Evolutionary conservation across 35 echinoderm and acorn worm genomes (phyloP).

Genomic region (Ophioderma brevispina): DNA sequence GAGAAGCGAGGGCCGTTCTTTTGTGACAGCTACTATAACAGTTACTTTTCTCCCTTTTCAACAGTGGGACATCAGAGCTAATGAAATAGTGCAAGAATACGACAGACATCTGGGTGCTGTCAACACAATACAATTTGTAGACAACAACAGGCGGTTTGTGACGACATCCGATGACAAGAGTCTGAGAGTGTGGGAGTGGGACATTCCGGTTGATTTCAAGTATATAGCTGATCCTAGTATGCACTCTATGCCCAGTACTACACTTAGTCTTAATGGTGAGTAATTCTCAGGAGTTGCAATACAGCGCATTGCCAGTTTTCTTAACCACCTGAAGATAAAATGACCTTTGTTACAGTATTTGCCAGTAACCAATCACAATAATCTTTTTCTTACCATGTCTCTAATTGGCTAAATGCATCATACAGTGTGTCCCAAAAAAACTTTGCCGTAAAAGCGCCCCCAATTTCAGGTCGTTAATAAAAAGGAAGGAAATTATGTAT

Average conservation of each 20-base stretch:
- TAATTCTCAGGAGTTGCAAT: background rate
- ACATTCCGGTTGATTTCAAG: slow-evolving; percentile 98
- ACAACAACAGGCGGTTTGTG: slow-evolving; percentile 89
- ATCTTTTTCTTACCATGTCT: no score
- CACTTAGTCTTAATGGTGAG: slow-evolving; percentile 95
- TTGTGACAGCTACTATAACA: no score
- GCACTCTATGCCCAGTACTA: slow-evolving; percentile 97
- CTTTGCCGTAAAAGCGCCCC: no score
- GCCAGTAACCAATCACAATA: no score
- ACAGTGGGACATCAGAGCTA: slow-evolving; percentile 90
- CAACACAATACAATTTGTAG: slow-evolving; percentile 98
- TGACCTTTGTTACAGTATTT: no score
- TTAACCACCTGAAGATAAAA: no score
- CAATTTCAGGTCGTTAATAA: no score
- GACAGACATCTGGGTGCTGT: slow-evolving; percentile 96
- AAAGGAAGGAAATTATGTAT: no score
- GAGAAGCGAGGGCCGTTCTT: no score
- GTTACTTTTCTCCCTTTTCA: slow-evolving; percentile 7
- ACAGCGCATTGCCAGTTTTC: no score
- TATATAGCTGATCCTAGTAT: slow-evolving; percentile 98
- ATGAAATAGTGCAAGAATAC: slow-evolving; percentile 97
- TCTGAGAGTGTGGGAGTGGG: slow-evolving; percentile 97
- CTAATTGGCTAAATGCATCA: no score
- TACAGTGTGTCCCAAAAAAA: no score
- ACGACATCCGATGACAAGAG: slow-evolving; percentile 98